Conservation (phyloP, 2,113 vertebrate species). For the Aythya baeri region DNA sequence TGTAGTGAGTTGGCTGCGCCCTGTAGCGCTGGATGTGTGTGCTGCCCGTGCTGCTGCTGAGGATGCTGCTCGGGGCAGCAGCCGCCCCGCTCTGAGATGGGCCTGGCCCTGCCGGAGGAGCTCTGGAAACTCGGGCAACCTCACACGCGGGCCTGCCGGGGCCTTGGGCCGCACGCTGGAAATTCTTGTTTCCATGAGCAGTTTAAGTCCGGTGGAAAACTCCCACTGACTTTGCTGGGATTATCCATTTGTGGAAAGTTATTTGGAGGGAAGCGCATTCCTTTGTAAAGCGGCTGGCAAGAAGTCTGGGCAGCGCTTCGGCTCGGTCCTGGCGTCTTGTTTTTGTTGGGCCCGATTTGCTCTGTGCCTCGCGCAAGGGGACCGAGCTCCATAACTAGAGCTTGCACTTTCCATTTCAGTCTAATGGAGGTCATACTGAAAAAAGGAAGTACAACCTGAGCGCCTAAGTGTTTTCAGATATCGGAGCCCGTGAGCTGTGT, state of each 20-base stretch:
- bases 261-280: conserved; percentile 19
- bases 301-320: not conserved
- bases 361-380: not conserved
- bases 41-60: not conserved
- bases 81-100: not conserved
- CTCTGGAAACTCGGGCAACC: not conserved
- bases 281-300: not conserved
- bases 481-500: not conserved
- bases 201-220: conserved; percentile 41
- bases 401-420: not conserved
- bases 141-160: accelerated
- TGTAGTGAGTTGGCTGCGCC: not conserved
- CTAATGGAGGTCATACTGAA: not conserved
- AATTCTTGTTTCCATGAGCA: conserved; percentile 38
- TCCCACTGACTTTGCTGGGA: conserved; percentile 30
- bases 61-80: not conserved
- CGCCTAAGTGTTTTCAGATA: not conserved
- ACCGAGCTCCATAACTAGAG: not conserved
- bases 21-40: not conserved
- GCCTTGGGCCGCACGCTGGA: conserved; percentile 26
- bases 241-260: conserved; percentile 46
- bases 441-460: not conserved
- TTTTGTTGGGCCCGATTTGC: not conserved
- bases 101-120: not conserved
- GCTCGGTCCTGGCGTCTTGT: not conserved